Conservation (phyloP, 2,888 invertebrate species). For the Macaria notata region DNA sequence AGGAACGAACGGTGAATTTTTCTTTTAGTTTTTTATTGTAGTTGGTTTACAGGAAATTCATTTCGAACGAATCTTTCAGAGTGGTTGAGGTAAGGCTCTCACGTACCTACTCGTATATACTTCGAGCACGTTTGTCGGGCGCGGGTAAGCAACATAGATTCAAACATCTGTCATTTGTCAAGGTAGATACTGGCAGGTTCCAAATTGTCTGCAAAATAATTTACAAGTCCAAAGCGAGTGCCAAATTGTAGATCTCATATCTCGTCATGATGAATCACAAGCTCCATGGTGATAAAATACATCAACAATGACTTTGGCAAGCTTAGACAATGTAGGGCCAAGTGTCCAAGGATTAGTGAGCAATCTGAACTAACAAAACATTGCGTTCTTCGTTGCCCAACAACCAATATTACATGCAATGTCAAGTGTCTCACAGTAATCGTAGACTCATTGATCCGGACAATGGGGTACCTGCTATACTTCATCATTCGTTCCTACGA, state of each 20-base stretch:
- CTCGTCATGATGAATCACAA: too few species aligned
- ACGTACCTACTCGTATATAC: conserved; percentile 1
- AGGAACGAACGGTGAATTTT: conserved; percentile 41
- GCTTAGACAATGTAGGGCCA: too few species aligned
- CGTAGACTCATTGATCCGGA: neutral
- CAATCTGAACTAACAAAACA: too few species aligned
- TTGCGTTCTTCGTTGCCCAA: too few species aligned
- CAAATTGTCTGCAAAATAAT: conserved; percentile 10
- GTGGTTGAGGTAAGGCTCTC: conserved; percentile 13
- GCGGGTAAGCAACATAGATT: conserved; percentile 4
- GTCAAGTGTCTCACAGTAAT: too few species aligned
- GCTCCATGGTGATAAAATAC: too few species aligned
- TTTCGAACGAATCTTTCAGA: conserved; percentile 10
- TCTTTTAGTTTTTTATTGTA: conserved; percentile 12
- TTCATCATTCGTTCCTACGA: conserved; percentile 34
- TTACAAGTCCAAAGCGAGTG: too few species aligned
- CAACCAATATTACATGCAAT: too few species aligned
- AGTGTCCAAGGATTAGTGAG: too few species aligned
- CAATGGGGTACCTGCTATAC: conserved; percentile 6
- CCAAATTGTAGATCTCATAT: too few species aligned
- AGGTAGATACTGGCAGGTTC: conserved; percentile 1
- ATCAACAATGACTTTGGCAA: too few species aligned
- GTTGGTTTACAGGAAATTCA: conserved; percentile 15
- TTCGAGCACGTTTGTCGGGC: neutral
- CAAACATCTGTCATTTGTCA: conserved; percentile 1